Evolutionary conservation across 2,888 invertebrate genomes (phyloP).

Genomic region (Nesidiocoris tenuis): DNA sequence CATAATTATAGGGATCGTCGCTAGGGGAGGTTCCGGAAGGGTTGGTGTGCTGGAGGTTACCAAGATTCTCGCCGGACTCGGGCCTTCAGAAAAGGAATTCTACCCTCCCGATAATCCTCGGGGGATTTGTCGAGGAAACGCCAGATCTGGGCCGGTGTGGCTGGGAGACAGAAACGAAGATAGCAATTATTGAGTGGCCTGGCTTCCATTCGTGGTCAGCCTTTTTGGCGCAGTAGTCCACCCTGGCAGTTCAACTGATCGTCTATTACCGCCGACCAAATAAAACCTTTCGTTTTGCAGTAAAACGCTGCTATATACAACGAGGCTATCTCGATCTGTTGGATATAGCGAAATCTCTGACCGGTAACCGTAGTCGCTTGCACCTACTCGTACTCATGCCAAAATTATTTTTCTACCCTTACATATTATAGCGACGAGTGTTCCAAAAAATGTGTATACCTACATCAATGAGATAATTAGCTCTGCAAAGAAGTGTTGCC

Average conservation of each 20-base stretch:
- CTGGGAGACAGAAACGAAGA: slow-evolving; percentile 9
- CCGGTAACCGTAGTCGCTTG: too few relatives aligned
- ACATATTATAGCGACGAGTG: too few relatives aligned
- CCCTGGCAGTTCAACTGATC: background rate
- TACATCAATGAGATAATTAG: too few relatives aligned
- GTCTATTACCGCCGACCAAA: slow-evolving; percentile 17
- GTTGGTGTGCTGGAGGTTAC: background rate
- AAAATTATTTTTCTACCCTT: too few relatives aligned
- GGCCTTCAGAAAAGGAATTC: slow-evolving; percentile 2
- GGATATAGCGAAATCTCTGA: too few relatives aligned
- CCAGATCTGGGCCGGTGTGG: background rate
- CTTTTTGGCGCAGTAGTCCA: background rate
- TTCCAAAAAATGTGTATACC: too few relatives aligned
- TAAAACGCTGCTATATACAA: background rate
- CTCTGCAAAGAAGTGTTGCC: too few relatives aligned
- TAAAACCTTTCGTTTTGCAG: slow-evolving; percentile 7
- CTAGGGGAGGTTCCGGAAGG: background rate
- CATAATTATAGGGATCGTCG: slow-evolving; percentile 21
- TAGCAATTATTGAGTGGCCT: slow-evolving; percentile 31
- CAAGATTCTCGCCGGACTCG: background rate
- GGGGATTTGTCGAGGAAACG: slow-evolving; percentile 14
- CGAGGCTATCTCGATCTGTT: background rate
- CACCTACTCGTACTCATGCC: too few relatives aligned
- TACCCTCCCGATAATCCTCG: slow-evolving; percentile 8
- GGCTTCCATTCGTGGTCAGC: background rate